Base-by-base conservation (phyloP, 2,797 vertebrate genomes). In the Fringilla coelebs region DNA sequence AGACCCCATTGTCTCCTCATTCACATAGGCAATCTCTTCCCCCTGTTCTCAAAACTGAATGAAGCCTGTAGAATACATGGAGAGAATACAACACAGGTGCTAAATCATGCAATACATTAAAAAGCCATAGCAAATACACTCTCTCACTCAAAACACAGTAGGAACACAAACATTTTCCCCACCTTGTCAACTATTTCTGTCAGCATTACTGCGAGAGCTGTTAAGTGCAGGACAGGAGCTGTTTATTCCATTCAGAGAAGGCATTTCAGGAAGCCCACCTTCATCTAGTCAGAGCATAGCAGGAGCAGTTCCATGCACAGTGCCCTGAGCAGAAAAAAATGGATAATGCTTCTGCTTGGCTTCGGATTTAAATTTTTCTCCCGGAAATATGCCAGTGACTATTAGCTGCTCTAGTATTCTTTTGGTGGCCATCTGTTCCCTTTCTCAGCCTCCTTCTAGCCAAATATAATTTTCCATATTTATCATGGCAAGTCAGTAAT, bases 401-500 rank as follows among this genome's bases (percentile, higher is more conserved):
- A 95, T 93, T 95, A 96, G 94, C 93, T 94, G 85, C 93, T 94
- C 90, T 74, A 92, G 96, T 88, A 96, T 96, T 93, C 93, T 96
- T 96, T 95, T 90, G 95, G 94, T 91, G 88, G 93, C 95, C 95
- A 96, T 95, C 95, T 93, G 94, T 95, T 96, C 95, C 75, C 76
- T 94, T 95, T 96, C 95, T 96, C 94, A 95, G 93, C 85, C 91
- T 94, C 93, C 95, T 94, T 85, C 94, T 94, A 96, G 94, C 94
- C 95, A 92, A 96, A 96, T 92, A 95, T 94, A 96, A 93, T 95
- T 94, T 95, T 96, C 95, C 94, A 95, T 95, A 96, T 96, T 94
- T 95, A 93, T 93, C 94, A 72, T 89, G 89, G 96, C 89, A 96
- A 96, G 94, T 83, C 88, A 91, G 95, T 93, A 95, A 92, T 96